A percentile compares a stretch with the other conserved stretches of the same genome.
Conservation (phyloP, 2,888 invertebrate genomes). For the Incurvaria masculella region DNA sequence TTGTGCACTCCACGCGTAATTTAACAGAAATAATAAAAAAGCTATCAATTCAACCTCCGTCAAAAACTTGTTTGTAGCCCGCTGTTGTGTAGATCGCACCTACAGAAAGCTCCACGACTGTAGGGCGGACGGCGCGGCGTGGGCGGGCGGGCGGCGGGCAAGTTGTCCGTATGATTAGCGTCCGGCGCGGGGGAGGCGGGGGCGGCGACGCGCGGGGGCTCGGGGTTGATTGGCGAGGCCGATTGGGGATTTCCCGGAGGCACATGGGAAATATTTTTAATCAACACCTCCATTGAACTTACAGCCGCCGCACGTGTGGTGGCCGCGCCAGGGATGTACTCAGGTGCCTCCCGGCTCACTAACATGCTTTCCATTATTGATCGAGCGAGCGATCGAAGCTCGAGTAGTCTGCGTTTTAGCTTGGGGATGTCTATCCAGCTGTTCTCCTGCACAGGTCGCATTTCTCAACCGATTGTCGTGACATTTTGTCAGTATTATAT, state of each 20-base stretch:
- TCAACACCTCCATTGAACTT: conserved; percentile 61
- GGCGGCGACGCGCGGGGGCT: conserved; percentile 5
- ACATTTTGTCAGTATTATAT: no score
- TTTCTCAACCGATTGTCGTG: no score
- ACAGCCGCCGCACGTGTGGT: conserved; percentile 57
- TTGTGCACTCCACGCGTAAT: no score
- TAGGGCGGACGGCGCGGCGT: neutral
- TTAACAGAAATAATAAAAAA: no score
- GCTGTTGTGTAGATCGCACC: no score
- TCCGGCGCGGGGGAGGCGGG: conserved; percentile 22
- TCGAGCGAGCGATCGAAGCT: no score
- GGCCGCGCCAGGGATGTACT: conserved; percentile 35
- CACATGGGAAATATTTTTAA: conserved; percentile 60
- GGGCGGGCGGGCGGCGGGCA: conserved; percentile 1
- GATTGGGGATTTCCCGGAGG: conserved; percentile 57
- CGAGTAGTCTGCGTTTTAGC: conserved; percentile 16
- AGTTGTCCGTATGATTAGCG: conserved; percentile 40
- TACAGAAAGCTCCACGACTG: neutral
- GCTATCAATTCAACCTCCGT: no score
- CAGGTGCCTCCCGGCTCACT: neutral
- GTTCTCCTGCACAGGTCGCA: no score
- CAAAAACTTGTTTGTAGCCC: no score
- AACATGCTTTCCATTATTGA: no score
- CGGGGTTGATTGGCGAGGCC: conserved; percentile 49
- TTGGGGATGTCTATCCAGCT: no score